Conservation (phyloP, 2,888 invertebrate species). For the Drosophila macrospina region DNA sequence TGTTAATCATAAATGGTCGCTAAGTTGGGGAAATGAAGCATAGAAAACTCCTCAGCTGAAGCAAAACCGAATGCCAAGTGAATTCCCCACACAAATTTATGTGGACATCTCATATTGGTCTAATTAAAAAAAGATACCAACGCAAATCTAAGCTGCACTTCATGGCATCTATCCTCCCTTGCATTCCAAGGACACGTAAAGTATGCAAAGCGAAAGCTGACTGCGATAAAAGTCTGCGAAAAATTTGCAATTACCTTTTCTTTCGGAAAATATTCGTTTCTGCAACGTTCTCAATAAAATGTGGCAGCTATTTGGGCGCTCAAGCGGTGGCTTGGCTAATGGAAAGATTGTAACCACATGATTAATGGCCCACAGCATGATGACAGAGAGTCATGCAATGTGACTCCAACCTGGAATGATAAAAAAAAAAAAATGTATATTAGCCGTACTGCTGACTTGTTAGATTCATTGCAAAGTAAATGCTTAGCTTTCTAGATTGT, state of each 20-base stretch:
- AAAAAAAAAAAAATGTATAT: background rate
- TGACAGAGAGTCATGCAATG: slow-evolving; percentile 66
- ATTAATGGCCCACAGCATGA: slow-evolving; percentile 63
- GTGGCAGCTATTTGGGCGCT: slow-evolving; percentile 58
- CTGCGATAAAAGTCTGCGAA: slow-evolving; percentile 49
- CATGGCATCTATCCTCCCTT: background rate
- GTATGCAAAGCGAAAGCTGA: slow-evolving; percentile 32
- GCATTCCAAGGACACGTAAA: slow-evolving; percentile 24
- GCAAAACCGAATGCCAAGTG: slow-evolving; percentile 23
- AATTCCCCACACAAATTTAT: slow-evolving; percentile 61
- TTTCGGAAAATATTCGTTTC: slow-evolving; percentile 21
- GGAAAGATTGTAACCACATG: slow-evolving; percentile 62
- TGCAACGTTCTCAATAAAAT: slow-evolving; percentile 60
- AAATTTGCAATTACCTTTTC: slow-evolving; percentile 58
- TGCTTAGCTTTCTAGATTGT: background rate
- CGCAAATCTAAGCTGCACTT: slow-evolving; percentile 22
- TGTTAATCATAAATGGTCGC: slow-evolving; percentile 74
- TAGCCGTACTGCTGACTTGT: slow-evolving; percentile 4
- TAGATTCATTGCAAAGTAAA: background rate
- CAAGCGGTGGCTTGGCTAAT: slow-evolving; percentile 57
- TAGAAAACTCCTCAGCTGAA: slow-evolving; percentile 20
- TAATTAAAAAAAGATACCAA: slow-evolving; percentile 53
- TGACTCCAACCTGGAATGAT: background rate
- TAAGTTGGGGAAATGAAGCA: slow-evolving; percentile 29
- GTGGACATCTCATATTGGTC: slow-evolving; percentile 59